Base-by-base conservation (phyloP, 2,113 vertebrate species). In the Toxostoma redivivum region DNA sequence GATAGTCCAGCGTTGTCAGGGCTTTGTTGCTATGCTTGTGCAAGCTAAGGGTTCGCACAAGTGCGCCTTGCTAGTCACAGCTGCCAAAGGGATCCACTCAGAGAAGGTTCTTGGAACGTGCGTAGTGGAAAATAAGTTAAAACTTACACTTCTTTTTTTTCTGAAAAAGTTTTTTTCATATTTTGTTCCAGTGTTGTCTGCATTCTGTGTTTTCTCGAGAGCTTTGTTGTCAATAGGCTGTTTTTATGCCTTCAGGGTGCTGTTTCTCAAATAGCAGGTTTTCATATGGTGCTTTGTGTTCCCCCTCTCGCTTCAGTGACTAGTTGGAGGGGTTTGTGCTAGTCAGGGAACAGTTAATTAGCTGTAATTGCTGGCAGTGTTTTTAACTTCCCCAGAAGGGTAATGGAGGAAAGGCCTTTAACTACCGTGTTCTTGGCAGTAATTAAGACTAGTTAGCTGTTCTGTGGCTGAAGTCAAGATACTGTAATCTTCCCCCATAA, bases 311-410 rank as follows among this genome's bases (percentile, higher is more conserved):
- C 44, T 71, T 67, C 57, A 35, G 37, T 80, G 81, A n/a, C 57
- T 72, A 27, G 74, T 79, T 61, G 30, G 50, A 56, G 73, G 84
- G 60, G 47, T 54, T 89, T 73, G 38, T 84, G 69, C 38, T 78
- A 81, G 77, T 78, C 56, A 47, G 56, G 84, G 45, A 91, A 78
- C 58, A 37, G 57, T 67, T 94, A 89, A 91, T 95, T 81, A 85
- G 45, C 61, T 65, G 37, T 82, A 85, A 90, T 93, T 93, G n/a
- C 74, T 40, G 48, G 44, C 65, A 67, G 66, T 73, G 89, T 45
- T 51, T 88, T 51, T 77, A 69, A 58, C 62, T 81, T 94, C 27
- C 76, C 71, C 86, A 73, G 88, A 88, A 94, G 88, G 92, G 79
- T 48, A 62, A 88, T 48, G 54, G 67, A 76, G 67, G 54, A 92